Evolutionary conservation across 2,113 vertebrate genomes (phyloP).

Genomic region (Epinephelus moara): DNA sequence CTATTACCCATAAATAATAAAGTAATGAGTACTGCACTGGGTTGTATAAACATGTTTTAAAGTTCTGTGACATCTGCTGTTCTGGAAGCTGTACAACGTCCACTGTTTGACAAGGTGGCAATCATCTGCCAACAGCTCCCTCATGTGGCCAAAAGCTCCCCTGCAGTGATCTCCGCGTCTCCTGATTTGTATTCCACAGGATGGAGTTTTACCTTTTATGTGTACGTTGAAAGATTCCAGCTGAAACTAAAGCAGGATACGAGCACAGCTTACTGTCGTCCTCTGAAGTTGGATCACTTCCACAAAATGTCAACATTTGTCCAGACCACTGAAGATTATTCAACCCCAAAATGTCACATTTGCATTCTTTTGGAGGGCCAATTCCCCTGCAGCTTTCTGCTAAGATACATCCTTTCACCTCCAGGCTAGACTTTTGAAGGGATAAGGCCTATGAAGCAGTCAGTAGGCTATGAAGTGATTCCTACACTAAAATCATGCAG

Average conservation of each 20-base stretch:
- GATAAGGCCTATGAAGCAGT: slow-evolving; percentile 16
- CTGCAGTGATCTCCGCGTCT: background rate
- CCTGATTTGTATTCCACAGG: slow-evolving; percentile 5
- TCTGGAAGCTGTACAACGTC: slow-evolving; percentile 3
- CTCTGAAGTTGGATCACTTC: slow-evolving; percentile 49
- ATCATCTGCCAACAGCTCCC: slow-evolving; percentile 62
- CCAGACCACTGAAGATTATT: slow-evolving; percentile 54
- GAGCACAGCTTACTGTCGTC: background rate
- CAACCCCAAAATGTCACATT: slow-evolving; percentile 75
- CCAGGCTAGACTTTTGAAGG: slow-evolving; percentile 47
- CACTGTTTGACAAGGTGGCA: background rate
- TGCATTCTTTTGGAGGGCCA: slow-evolving; percentile 65
- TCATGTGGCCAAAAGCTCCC: slow-evolving; percentile 53
- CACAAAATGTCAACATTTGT: slow-evolving; percentile 70
- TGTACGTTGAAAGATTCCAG: background rate
- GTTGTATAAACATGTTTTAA: background rate
- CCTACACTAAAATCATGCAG: slow-evolving; percentile 3
- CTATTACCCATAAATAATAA: background rate
- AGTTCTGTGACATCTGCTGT: slow-evolving; percentile 7
- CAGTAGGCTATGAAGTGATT: slow-evolving; percentile 19
- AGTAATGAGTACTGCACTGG: background rate
- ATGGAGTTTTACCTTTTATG: background rate
- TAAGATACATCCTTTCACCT: slow-evolving; percentile 53
- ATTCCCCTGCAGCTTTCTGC: slow-evolving; percentile 39
- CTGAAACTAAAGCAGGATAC: background rate